Evolutionary conservation across 1,140 invertebrate species (phyloP).

Genomic region (Penaeus vannamei): DNA sequence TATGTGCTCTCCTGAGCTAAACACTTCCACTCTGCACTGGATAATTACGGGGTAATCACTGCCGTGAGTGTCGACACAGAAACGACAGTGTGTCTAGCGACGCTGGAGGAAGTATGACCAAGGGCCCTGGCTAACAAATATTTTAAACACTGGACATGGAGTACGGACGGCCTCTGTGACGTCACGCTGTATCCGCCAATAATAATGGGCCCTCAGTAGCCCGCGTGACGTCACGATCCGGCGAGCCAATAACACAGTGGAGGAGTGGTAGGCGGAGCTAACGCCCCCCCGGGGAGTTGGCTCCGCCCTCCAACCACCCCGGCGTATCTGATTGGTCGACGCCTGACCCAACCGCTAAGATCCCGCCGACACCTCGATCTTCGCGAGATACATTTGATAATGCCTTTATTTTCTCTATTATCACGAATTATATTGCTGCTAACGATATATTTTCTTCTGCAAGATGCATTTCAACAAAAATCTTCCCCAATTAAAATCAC

Average conservation of each 20-base stretch:
- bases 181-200: conserved; percentile 66
- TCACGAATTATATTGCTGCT: conserved; percentile 47
- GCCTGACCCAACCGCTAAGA: conserved; percentile 58
- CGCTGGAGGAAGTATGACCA: conserved; percentile 67
- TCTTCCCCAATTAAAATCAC: too few relatives aligned
- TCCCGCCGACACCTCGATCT: conserved; percentile 57
- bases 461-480: too few relatives aligned
- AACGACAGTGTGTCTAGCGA: conserved; percentile 63
- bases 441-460: conserved; percentile 22
- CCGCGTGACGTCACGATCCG: conserved; percentile 65
- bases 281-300: conserved; percentile 46
- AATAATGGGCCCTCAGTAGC: conserved; percentile 68
- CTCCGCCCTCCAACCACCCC: conserved; percentile 48
- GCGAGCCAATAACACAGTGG: conserved; percentile 54
- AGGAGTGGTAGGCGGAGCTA: conserved; percentile 44
- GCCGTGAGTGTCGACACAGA: conserved; percentile 51
- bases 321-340: conserved; percentile 45
- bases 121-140: conserved; percentile 66
- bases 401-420: conserved; percentile 59
- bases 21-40: conserved; percentile 47
- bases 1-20: conserved; percentile 30
- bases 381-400: conserved; percentile 59
- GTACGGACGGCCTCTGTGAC: conserved; percentile 62
- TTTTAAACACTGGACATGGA: conserved; percentile 67
- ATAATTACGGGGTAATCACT: conserved; percentile 62